Evolutionary conservation across 1,140 invertebrate genomes (phyloP), one percentile per base, ranked within the genome.

Genomic region (Papilio machaon): DNA sequence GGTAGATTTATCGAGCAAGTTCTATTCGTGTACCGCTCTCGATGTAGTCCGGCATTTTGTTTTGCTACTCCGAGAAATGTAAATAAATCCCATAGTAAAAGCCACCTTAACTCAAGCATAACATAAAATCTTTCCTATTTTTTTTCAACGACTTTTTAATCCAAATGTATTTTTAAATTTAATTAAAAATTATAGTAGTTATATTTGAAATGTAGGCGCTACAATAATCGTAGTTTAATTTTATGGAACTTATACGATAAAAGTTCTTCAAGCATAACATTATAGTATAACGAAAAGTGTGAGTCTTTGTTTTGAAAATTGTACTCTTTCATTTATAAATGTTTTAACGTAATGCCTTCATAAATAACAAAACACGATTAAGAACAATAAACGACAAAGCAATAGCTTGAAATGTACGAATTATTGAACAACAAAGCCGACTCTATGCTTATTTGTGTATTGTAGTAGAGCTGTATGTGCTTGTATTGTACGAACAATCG

Each of bases 61-160:
- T 30, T 70, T 70, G 64, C 13, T 70, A 70, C 64, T 70, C 64
- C 4, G 13, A 70, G 60, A 70, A 70, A 70, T 70, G 30, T 70
- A 70, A 70, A 70, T 70, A 70, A 70, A 70, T 70, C 64, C 64
- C 64, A 6, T 70, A 35, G 64, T 17, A 35, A 70, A 30, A 70
- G 64, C 13, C 64, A 35, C 35, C 30, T 70, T 70, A 70, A 70
- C 17, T 38, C 30, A 15, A 70, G 64, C 30, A 70, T 38, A 15
- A 38, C 30, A 35, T 70, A 70, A 35, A 70, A 35, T 70, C 64
- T 70, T 38, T 38, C 11, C 35, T 35, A 67, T 35, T 13, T 15
- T 2, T 58, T 58, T 6, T 52, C 6, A 38, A 17, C 49, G 15
- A 52, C 38, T 52, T 52, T 52, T 17, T 17, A 52, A 52, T 17